Conservation (phyloP, 2,888 invertebrate genomes). For the Cataglyphis albicans region DNA sequence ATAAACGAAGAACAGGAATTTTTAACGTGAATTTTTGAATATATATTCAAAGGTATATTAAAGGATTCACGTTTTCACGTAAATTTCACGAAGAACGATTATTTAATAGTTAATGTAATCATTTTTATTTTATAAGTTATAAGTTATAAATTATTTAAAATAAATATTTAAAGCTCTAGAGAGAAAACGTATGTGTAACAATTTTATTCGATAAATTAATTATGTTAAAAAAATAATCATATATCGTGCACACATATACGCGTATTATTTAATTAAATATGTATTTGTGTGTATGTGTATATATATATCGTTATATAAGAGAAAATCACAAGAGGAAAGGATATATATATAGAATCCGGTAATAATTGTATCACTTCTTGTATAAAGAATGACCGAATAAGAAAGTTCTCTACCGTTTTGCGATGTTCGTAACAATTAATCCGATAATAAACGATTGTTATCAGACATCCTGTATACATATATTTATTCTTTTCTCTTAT, state of each 20-base stretch:
- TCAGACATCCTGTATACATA: no score
- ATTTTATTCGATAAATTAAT: conserved; percentile 10
- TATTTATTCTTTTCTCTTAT: not conserved
- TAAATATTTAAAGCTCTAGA: not conserved
- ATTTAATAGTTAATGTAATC: not conserved
- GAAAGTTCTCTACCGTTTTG: no score
- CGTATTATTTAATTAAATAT: not conserved
- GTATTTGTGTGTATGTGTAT: not conserved
- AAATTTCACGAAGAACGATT: not conserved
- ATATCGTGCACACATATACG: not conserved
- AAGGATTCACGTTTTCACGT: not conserved
- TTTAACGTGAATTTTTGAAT: not conserved
- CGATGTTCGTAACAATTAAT: no score
- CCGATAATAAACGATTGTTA: no score
- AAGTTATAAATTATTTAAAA: not conserved
- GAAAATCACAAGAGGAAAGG: no score
- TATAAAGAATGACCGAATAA: no score
- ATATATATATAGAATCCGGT: no score
- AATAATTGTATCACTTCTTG: no score
- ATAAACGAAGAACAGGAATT: not conserved
- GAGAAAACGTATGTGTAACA: not conserved
- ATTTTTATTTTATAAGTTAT: not conserved
- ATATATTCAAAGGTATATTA: not conserved
- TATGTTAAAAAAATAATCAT: not conserved
- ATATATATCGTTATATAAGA: no score